A percentile compares a stretch with the other conserved stretches of the same genome.
Evolutionary conservation across 2,113 vertebrate species (phyloP).

Genomic region (Lepisosteus oculatus): DNA sequence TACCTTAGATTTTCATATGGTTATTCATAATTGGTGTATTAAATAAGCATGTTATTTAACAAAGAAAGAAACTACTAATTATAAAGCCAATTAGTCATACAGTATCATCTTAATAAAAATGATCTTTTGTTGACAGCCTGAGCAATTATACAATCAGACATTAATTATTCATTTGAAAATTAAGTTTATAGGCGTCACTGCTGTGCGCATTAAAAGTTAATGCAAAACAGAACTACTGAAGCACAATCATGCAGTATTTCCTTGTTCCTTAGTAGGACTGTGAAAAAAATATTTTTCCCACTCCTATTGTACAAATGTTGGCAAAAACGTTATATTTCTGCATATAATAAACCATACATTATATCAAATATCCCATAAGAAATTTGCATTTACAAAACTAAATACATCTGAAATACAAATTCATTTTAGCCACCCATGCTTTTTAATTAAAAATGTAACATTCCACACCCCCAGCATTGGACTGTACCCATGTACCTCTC

Average conservation of each 20-base stretch:
- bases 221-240: background rate
- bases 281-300: too few relatives aligned
- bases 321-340: too few relatives aligned
- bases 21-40: conserved; percentile 57
- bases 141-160: conserved; percentile 69
- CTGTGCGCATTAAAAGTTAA: background rate
- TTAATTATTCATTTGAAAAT: conserved; percentile 77
- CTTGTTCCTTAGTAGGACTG: background rate
- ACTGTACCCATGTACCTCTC: too few relatives aligned
- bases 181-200: conserved; percentile 68
- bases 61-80: conserved; percentile 58
- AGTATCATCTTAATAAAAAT: conserved; percentile 76
- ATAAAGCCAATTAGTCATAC: conserved; percentile 72
- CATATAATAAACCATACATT: too few relatives aligned
- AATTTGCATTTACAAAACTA: too few relatives aligned
- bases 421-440: too few relatives aligned
- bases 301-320: too few relatives aligned
- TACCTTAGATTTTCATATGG: background rate
- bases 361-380: too few relatives aligned
- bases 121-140: conserved; percentile 72
- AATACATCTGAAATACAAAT: too few relatives aligned
- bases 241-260: background rate
- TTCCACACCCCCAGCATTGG: too few relatives aligned
- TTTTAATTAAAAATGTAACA: too few relatives aligned
- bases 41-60: conserved; percentile 67